These are phyloP conservation scores for Hydrozoanthus gracilis DNA, from an alignment of 92 coral and sea anemone genomes.

Conservation along the genomic window DNA sequence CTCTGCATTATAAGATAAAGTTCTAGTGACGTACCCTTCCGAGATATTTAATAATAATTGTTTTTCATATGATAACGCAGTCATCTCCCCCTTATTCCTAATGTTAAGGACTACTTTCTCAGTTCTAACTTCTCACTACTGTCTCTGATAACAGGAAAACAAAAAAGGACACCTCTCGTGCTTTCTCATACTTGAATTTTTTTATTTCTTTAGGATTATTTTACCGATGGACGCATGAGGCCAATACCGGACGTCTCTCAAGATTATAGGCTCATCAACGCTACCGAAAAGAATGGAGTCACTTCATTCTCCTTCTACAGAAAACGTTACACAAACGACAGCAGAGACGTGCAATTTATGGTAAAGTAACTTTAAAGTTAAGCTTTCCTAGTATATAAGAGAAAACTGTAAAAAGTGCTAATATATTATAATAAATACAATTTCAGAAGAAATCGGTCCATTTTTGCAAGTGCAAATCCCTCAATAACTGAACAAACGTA, in stretches of 20 bases:
- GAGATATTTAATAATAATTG: too few species aligned
- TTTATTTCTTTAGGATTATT: slow-evolving; percentile 16
- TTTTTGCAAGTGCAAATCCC: neutral
- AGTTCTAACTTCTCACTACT: neutral
- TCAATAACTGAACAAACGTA: slow-evolving; percentile 9
- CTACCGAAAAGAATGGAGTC: slow-evolving; percentile 31
- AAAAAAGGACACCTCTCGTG: neutral
- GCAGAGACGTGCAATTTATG: slow-evolving; percentile 39
- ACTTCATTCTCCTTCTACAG: slow-evolving; percentile 35
- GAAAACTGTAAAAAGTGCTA: neutral
- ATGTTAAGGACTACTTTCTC: too few species aligned
- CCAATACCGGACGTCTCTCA: slow-evolving; percentile 19
- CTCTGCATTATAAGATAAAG: too few species aligned
- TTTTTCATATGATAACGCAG: too few species aligned
- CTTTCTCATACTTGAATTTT: neutral
- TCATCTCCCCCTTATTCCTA: too few species aligned
- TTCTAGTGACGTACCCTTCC: too few species aligned
- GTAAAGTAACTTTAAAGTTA: neutral
- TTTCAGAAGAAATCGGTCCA: neutral
- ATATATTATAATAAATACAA: neutral
- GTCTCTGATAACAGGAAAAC: neutral
- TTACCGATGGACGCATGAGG: neutral
- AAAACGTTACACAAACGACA: slow-evolving; percentile 35
- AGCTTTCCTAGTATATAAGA: neutral
- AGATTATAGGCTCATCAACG: slow-evolving; percentile 32